Evolutionary conservation across 2,797 vertebrate genomes (phyloP).

Genomic region (Toxotes lorentzi): DNA sequence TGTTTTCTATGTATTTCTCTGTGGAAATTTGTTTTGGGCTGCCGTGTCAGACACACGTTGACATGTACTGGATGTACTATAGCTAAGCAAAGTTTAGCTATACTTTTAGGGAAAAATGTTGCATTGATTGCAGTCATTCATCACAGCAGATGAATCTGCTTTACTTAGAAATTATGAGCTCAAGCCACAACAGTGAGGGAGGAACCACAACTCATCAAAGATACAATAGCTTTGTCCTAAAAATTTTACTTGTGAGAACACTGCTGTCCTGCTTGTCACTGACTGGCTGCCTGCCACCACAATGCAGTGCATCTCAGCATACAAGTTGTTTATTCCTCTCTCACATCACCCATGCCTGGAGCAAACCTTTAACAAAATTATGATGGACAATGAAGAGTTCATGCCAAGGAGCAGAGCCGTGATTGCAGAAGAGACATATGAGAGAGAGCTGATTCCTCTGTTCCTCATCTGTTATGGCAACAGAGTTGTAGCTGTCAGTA

Average conservation of each 20-base stretch:
- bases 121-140: constrained; percentile 61
- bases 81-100: constrained; percentile 31
- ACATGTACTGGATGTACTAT: constrained; percentile 12
- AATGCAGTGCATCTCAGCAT: constrained; percentile 46
- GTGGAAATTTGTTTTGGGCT: not conserved
- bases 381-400: constrained; percentile 49
- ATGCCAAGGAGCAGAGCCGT: constrained; percentile 37
- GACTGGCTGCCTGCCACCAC: constrained; percentile 55
- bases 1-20: not conserved
- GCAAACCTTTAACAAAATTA: constrained; percentile 56
- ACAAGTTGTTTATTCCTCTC: constrained; percentile 58
- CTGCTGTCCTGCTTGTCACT: constrained; percentile 59
- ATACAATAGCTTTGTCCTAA: constrained; percentile 58
- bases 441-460: constrained; percentile 52
- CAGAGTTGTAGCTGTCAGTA: constrained; percentile 53
- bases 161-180: constrained; percentile 43
- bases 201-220: constrained; percentile 56
- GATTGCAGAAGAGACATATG: constrained; percentile 54
- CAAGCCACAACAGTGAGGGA: constrained; percentile 33
- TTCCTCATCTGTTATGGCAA: constrained; percentile 55
- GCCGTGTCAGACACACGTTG: not conserved
- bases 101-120: not conserved
- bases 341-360: constrained; percentile 43
- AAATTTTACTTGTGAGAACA: constrained; percentile 54
- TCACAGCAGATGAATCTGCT: constrained; percentile 51